Conservation (phyloP, 2,797 vertebrate species). For the Acanthis flammea region DNA sequence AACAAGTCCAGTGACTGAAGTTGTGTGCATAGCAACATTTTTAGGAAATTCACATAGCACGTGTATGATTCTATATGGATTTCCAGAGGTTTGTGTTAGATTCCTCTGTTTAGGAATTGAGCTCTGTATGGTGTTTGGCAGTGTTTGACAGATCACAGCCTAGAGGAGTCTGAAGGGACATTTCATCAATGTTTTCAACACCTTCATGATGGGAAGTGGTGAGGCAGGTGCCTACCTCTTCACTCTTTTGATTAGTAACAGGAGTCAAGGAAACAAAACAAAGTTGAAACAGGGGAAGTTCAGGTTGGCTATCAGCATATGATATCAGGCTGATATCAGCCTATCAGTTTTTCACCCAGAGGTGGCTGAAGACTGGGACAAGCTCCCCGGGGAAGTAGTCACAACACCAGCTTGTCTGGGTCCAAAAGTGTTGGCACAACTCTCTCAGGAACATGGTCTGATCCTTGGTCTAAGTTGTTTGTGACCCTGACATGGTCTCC, state of each 20-base stretch:
- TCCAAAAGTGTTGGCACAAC: accelerated
- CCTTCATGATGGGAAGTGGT: accelerated
- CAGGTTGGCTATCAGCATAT: background rate
- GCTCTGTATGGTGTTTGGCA: background rate
- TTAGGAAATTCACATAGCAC: background rate
- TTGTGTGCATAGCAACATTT: background rate
- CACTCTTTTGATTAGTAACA: background rate
- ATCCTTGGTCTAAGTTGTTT: too few species aligned
- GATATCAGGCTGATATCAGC: background rate
- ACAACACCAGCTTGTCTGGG: background rate
- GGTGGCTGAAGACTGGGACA: background rate
- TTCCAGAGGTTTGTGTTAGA: background rate
- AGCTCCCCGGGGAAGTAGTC: accelerated
- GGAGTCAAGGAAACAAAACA: background rate
- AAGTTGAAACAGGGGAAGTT: background rate
- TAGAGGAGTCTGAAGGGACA: background rate
- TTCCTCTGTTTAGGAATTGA: background rate
- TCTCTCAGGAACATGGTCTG: background rate
- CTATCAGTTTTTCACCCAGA: background rate
- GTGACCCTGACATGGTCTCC: too few species aligned
- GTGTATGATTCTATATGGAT: background rate
- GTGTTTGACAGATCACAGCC: background rate
- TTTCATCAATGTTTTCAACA: background rate
- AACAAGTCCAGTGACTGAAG: background rate
- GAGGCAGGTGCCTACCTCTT: too few species aligned